Conservation (phyloP, 23 tunicate genomes). For the Trididemnum nubilum region DNA sequence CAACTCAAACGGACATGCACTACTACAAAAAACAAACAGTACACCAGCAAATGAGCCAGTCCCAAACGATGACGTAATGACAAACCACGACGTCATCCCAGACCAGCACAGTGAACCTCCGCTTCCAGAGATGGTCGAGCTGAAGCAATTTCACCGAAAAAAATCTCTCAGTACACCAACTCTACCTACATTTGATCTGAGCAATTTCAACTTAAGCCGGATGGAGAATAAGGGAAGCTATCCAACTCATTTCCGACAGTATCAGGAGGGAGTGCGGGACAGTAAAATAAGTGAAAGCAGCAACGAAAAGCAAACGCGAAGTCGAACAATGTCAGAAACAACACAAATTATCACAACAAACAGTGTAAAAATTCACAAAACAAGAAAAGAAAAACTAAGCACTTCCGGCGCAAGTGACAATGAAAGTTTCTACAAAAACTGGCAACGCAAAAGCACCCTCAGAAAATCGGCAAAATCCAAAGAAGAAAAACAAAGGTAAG, state of each 20-base stretch:
- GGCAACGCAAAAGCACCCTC: neutral
- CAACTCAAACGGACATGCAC: neutral
- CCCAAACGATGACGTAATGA: neutral
- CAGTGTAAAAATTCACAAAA: neutral
- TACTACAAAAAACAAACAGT: neutral
- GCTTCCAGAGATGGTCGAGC: neutral
- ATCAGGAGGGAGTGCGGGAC: neutral
- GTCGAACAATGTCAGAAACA: slow-evolving; percentile 4
- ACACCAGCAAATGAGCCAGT: neutral
- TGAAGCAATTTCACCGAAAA: slow-evolving; percentile 52
- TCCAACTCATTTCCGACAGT: neutral
- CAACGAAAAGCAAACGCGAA: slow-evolving; percentile 14
- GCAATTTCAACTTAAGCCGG: neutral
- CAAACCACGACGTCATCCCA: neutral
- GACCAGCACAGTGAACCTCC: neutral
- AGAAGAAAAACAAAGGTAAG: neutral
- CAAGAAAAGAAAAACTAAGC: slow-evolving; percentile 16
- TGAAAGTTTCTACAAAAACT: slow-evolving; percentile 6
- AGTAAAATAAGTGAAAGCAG: neutral
- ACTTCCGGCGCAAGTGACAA: slow-evolving; percentile 17
- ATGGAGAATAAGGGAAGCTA: neutral
- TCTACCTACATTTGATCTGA: slow-evolving; percentile 43
- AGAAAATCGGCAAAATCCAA: neutral
- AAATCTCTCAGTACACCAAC: slow-evolving; percentile 80
- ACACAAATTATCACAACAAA: too few relatives aligned